phyloP scores from a whole-genome alignment of 2,797 vertebrate genomes.

The Macroramphosus scolopax region DNA sequence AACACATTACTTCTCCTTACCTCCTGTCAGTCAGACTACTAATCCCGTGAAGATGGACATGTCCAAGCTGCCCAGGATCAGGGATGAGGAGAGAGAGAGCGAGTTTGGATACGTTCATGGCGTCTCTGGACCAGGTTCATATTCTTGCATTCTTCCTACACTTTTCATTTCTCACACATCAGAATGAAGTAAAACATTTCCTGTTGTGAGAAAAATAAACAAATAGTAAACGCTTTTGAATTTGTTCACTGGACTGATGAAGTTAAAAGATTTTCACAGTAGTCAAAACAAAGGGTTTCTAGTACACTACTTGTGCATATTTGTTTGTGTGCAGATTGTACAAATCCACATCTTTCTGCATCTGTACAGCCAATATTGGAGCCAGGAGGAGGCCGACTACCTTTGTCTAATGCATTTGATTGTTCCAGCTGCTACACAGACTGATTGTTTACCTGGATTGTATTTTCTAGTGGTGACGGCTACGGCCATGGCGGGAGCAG shows the following conservation, averaged over 20 bases:
- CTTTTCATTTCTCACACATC: neutral
- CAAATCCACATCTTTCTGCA: too few relatives aligned
- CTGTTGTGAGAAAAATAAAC: neutral
- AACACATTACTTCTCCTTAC: neutral
- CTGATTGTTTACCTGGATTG: neutral
- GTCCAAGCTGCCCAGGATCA: conserved; percentile 90
- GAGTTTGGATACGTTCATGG: conserved; percentile 91
- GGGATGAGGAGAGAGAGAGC: conserved; percentile 88
- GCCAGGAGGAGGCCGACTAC: too few relatives aligned
- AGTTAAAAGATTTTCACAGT: too few relatives aligned
- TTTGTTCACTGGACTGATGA: too few relatives aligned
- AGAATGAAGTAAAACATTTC: neutral
- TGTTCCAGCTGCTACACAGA: neutral
- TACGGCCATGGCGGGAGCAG: conserved; percentile 92
- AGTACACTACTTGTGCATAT: neutral
- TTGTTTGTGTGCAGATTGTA: too few relatives aligned
- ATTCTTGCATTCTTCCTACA: neutral
- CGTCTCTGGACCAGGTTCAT: conserved; percentile 91
- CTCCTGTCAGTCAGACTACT: conserved; percentile 29
- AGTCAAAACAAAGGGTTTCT: too few relatives aligned
- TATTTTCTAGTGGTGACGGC: conserved; percentile 88
- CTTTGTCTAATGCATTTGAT: neutral
- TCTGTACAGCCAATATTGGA: neutral
- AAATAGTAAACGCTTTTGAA: too few relatives aligned
- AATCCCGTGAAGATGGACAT: conserved; percentile 85